Base-by-base conservation (phyloP, 1,140 invertebrate species). In the Cecropterus lyciades region DNA sequence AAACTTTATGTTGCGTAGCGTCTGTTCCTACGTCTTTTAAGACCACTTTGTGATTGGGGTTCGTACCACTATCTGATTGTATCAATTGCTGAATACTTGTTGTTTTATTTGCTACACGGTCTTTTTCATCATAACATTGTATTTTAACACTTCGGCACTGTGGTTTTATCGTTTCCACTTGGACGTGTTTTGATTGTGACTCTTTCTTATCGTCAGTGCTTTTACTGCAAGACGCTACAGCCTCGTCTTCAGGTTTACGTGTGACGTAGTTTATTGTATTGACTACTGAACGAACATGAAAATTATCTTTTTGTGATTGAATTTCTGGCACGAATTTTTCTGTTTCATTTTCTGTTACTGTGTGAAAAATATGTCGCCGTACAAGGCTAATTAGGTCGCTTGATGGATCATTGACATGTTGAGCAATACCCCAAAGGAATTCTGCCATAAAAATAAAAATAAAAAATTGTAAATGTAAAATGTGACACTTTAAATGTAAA, bases 341-440 rank as follows among this genome's bases (percentile, higher is more conserved):
- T 2, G 16, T 40, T 1, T 10, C 7, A 13, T 24, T 51, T 40
- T 24, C 63, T 6, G 45, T 40, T n/a, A 13, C 33, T n/a, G 10
- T 27, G 16, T 45, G 42, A 46, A 63, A 72, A 45, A 75, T 27
- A 42, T 62, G 56, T n/a, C 24, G 37, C 24, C 66, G 65, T 49
- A 77, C 45, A 24, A 57, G 51, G 27, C 52, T 14, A 17, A 73
- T 69, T 20, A 80, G 5, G n/a, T 69, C 64, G 13, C 65, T 56
- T 33, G 75, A 72, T 42, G 75, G 72, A 49, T 77, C 69, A 65
- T 75, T 73, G 4, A 71, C 63, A n/a, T 77, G 43, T 67, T 80
- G 70, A 24, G 62, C 45, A 27, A 77, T 53, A 56, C 59, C 56
- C 71, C 71, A 73, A 15, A 80, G 40, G 57, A 75, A 66, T 24